These are phyloP conservation scores for Martes martes DNA, from an alignment of 2,113 vertebrate species.

Conservation along the genomic window DNA sequence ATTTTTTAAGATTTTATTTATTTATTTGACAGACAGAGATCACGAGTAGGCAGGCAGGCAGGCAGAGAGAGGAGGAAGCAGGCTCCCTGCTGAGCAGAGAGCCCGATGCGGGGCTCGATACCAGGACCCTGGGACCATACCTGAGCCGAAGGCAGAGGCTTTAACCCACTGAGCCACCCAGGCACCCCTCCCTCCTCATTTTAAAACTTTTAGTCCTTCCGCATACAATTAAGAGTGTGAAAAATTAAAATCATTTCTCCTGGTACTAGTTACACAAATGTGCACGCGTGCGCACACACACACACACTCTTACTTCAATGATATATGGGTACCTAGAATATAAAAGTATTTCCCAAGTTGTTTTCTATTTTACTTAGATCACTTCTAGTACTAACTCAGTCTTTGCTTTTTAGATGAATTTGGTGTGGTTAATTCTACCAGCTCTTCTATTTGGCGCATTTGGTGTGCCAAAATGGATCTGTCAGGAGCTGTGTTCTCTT, in stretches of 20 bases:
- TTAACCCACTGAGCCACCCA: too few species aligned
- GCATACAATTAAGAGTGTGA: background rate
- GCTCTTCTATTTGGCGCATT: background rate
- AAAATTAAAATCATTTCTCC: constrained; percentile 18
- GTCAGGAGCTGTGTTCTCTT: background rate
- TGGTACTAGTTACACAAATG: background rate
- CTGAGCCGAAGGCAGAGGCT: too few species aligned
- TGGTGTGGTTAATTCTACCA: background rate
- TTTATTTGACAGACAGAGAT: too few species aligned
- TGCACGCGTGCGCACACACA: background rate
- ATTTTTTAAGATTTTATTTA: background rate
- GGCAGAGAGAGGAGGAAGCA: too few species aligned
- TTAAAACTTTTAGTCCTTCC: constrained; percentile 5
- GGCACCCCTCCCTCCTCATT: background rate
- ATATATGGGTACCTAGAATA: background rate
- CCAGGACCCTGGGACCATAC: too few species aligned
- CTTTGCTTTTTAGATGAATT: background rate
- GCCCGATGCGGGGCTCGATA: too few species aligned
- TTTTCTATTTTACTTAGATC: background rate
- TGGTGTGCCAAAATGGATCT: background rate
- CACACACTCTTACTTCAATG: background rate
- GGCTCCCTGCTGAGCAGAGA: too few species aligned
- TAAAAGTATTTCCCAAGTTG: constrained; percentile 13
- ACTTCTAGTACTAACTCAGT: background rate
- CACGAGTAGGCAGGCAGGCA: too few species aligned